These are phyloP conservation scores for Zygaena filipendulae DNA, from an alignment of 2,888 invertebrate species.

Conservation along the genomic window DNA sequence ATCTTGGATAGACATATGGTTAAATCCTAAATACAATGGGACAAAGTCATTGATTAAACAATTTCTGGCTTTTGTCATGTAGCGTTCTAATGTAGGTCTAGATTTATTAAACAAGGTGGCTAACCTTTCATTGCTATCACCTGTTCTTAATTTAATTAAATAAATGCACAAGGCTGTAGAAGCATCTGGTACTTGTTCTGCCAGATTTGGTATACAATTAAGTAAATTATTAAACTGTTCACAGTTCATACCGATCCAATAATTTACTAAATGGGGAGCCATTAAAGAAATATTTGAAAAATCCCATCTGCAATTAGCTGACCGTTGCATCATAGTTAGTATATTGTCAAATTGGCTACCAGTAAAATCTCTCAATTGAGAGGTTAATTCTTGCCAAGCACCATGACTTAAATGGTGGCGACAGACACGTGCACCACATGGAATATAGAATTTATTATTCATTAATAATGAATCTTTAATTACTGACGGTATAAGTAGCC, in stretches of 20 bases:
- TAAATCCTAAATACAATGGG: neutral
- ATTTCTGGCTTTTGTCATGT: conserved; percentile 4
- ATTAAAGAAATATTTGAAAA: no score
- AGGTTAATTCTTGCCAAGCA: no score
- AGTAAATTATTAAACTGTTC: conserved; percentile 5
- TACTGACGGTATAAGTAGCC: neutral
- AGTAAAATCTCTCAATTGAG: no score
- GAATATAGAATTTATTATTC: no score
- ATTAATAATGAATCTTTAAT: no score
- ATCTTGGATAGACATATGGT: conserved; percentile 7
- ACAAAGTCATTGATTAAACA: conserved; percentile 1
- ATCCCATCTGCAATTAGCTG: no score
- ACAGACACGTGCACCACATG: no score
- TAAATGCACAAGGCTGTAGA: conserved; percentile 13
- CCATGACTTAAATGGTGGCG: no score
- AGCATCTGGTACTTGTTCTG: conserved; percentile 10
- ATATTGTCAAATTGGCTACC: no score
- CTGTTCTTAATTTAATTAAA: conserved; percentile 10
- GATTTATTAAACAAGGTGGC: conserved; percentile 4
- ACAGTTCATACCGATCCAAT: no score
- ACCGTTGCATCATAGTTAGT: no score
- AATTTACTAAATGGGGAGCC: no score
- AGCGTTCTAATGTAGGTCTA: conserved; percentile 4
- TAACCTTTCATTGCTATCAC: conserved; percentile 11
- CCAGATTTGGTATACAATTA: conserved; percentile 10